Evolutionary conservation across 2,888 invertebrate species (phyloP).

Genomic region (Chirona hameri): DNA sequence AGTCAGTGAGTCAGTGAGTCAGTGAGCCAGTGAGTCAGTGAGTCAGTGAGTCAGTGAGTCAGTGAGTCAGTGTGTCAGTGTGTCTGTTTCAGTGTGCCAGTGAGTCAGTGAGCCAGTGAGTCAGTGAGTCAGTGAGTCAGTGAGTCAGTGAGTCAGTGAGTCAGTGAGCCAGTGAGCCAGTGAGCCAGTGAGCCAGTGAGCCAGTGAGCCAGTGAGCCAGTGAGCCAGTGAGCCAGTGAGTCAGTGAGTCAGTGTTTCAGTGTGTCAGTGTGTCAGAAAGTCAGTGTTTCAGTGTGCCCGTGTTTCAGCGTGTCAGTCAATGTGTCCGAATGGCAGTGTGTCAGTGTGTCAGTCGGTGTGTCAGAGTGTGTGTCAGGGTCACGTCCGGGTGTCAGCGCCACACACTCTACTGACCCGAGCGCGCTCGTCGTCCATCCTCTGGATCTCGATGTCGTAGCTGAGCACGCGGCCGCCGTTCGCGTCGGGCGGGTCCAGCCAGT

Average conservation of each 20-base stretch:
- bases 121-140: no score
- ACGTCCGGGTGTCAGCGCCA: no score
- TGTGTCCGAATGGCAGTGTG: no score
- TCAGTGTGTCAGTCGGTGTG: no score
- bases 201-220: background rate
- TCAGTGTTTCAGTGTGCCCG: no score
- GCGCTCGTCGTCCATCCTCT: background rate
- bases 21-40: background rate
- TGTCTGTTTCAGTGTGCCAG: background rate
- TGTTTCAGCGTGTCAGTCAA: no score
- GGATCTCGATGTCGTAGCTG: background rate
- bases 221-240: background rate
- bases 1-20: background rate
- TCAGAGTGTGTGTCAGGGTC: no score
- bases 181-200: background rate
- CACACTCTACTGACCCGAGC: background rate
- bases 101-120: no score
- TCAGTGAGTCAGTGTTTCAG: no score
- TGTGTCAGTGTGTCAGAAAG: background rate
- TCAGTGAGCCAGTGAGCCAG: no score
- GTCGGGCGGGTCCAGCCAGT: background rate
- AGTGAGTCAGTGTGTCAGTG: no score
- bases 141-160: no score
- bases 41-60: background rate
- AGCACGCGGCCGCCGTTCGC: constrained; percentile 23